These are phyloP conservation scores for Ephydatia muelleri DNA, from an alignment of 37 sponge, comb jelly and placozoan species.

Conservation along the genomic window DNA sequence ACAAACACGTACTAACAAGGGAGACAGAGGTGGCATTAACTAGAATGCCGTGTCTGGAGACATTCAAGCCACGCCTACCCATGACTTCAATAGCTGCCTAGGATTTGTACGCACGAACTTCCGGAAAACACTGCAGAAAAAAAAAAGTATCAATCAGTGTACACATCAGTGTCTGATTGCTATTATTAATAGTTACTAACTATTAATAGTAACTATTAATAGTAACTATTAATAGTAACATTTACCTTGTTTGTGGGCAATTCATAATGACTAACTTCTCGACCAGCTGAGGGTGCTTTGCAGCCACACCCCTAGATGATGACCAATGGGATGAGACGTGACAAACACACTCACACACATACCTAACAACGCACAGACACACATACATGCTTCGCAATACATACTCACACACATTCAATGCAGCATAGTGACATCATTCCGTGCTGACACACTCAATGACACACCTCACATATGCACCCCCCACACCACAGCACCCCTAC, in stretches of 20 bases:
- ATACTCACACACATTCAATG: not conserved
- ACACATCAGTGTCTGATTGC: too few species aligned
- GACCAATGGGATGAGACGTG: not conserved
- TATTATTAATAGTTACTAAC: too few species aligned
- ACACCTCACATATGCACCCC: not conserved
- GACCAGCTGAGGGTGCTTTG: constrained; percentile 64
- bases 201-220: too few species aligned
- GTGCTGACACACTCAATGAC: not conserved
- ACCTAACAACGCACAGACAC: not conserved
- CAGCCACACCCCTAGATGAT: constrained; percentile 38
- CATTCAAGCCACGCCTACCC: not conserved
- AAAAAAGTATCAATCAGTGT: not conserved
- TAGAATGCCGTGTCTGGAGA: not conserved
- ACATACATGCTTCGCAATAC: too few species aligned
- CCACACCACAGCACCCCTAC: too few species aligned
- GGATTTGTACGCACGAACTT: not conserved
- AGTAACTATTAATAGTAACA: not conserved
- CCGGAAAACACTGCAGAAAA: not conserved
- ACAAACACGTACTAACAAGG: not conserved
- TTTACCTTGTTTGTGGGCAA: constrained; percentile 71
- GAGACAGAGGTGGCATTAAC: not conserved
- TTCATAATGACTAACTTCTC: constrained; percentile 62
- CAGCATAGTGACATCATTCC: not conserved
- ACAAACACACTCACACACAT: not conserved
- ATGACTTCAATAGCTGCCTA: not conserved